Base-by-base conservation (phyloP, 2,797 vertebrate genomes). In the Sarcoramphus papa region DNA sequence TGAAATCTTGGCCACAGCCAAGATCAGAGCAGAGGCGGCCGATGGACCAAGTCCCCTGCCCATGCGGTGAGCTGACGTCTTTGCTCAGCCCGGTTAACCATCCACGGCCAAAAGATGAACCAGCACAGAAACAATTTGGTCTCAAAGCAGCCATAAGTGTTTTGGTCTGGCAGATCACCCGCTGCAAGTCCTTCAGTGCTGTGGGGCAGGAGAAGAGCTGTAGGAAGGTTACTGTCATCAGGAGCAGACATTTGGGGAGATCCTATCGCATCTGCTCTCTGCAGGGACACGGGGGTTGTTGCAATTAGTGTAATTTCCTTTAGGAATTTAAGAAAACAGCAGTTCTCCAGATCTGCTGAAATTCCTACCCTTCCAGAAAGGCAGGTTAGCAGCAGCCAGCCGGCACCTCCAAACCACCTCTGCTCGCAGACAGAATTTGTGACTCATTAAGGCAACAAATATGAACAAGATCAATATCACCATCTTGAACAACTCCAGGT, bases 381-480 rank as follows among this genome's bases (percentile, higher is more conserved):
- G 85, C 85, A 93, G 76, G 96, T 91, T 95, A 92, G 72, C 69
- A 59, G 87, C 90, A 92, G 93, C 74, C 83, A 84, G 85, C 59
- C 70, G 2, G 95, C 93, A 93, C 86, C 85, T 90, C 91, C 94
- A 69, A 88, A 94, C 72, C 68, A 83, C 51, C 93, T 75, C 95
- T 96, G 75, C 96, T 95, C 27, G 4, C 76, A 86, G 93, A 86
- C 94, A 92, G 89, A 95, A 93, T 94, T 97, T 93, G 93, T 96
- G 94, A 97, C 91, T 97, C 93, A 94, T 95, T 96, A 96, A 91
- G 83, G 94, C 86, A 95, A 96, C 95, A 94, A 97, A 96, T 96
- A 94, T 25, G 80, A 95, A 78, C 88, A 95, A 95, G 95, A 97
- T 95, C 94, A 7, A 92, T 95, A 96, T 95, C 91, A n/a, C 63